Evolutionary conservation across 2,797 vertebrate genomes (phyloP), one percentile per base, ranked within the genome.

Genomic region (Parauchenoglanis punctatus): DNA sequence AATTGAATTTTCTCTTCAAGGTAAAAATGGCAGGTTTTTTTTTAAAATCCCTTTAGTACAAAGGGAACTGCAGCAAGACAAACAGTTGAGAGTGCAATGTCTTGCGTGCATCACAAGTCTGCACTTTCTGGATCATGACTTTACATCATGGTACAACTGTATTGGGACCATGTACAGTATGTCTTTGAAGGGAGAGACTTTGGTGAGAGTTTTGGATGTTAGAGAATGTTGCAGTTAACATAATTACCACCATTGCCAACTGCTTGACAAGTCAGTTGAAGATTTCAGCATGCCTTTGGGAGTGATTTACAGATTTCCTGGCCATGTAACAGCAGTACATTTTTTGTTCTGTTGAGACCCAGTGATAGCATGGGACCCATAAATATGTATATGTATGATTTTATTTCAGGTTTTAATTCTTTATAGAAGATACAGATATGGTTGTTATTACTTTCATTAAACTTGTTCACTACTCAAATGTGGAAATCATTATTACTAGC

Each of bases 401-500:
- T 17, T 28, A 76, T 76, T 4, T 81, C 56, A 61, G 52, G 31
- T 58, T 77, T 77, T 54, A 78, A 4, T 56, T 17, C 54, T 25
- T 59, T 18, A 58, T 23, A n/a, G 35, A 81, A n/a, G 13, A 82
- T 10, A 77, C 25, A 54, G 6, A 28, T 2, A 44, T 25, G 44
- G 11, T 44, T 75, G 20, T 49, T 49, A 4, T 35, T 58, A 78
- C 28, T 58, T 28, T 78, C 28, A 10, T 20, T 35, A 35, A 78
- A 58, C 58, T 90, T 59, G 82, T 70, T 65, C 58, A 87, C 59
- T 82, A 61, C 67, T 56, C 58, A 73, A 49, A 70, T 56, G 44
- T 20, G n/a, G 23, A 78, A 10, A 81, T 89, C 44, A 63, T 49
- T 58, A 86, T 67, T 63, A 49, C 77, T 65, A 72, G n/a, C 82